A percentile compares a stretch with the other conserved stretches of the same genome.
phyloP scores from a whole-genome alignment of 1,140 invertebrate genomes.

The Bilobella aurantiaca region DNA sequence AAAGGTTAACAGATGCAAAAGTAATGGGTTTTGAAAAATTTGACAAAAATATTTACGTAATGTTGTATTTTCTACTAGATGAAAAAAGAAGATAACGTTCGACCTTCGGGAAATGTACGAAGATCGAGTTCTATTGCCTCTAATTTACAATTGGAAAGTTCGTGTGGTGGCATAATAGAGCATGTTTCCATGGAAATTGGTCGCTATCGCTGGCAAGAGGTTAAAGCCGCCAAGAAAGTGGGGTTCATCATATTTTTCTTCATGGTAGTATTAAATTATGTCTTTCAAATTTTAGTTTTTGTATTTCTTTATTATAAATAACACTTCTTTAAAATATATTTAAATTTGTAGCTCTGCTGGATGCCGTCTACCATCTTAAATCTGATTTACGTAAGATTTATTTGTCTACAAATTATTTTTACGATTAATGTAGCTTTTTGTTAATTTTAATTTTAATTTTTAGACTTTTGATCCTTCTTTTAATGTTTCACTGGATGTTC shows the following conservation, averaged over 20 bases:
- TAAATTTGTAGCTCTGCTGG: slow-evolving; percentile 52
- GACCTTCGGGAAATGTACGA: background rate
- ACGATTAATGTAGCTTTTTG: no score
- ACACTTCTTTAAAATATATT: background rate
- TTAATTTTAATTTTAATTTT: background rate
- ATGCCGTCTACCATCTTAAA: slow-evolving; percentile 82
- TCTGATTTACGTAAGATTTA: slow-evolving; percentile 51
- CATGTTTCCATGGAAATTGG: background rate
- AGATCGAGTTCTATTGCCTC: background rate
- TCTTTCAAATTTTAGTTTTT: no score
- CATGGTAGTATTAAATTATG: no score
- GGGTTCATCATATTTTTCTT: slow-evolving; percentile 82
- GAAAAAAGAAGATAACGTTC: background rate
- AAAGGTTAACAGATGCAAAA: background rate
- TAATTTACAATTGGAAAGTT: background rate
- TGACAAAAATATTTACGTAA: background rate
- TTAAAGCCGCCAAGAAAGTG: slow-evolving; percentile 79
- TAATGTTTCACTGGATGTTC: slow-evolving; percentile 53
- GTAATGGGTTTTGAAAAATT: background rate
- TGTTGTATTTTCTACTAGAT: background rate
- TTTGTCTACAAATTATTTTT: no score
- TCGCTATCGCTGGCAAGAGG: slow-evolving; percentile 51
- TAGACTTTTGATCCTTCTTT: slow-evolving; percentile 58
- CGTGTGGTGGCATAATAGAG: background rate
- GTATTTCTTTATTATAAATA: background rate